Evolutionary conservation across 1,140 invertebrate species (phyloP).

Genomic region (Batillaria attramentaria): DNA sequence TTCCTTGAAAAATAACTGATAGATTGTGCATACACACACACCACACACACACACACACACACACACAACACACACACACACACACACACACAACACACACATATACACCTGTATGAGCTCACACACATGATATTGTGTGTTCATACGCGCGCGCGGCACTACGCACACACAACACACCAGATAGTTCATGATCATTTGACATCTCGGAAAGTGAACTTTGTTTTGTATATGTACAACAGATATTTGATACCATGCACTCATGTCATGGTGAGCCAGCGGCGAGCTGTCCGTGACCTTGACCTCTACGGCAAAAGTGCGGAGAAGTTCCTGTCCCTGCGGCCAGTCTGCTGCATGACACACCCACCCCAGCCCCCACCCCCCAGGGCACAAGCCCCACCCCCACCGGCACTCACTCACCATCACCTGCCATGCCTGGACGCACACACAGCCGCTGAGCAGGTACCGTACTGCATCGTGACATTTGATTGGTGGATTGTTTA

Average conservation of each 20-base stretch:
- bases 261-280: conserved; percentile 87
- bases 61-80: neutral
- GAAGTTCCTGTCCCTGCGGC: conserved; percentile 87
- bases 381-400: neutral
- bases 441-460: conserved; percentile 14
- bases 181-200: neutral
- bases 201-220: neutral
- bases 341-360: conserved; percentile 73
- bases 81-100: neutral
- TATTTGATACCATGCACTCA: conserved; percentile 91
- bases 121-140: neutral
- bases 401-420: conserved; percentile 6
- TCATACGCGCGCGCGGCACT: neutral
- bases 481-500: neutral
- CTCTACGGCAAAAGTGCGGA: conserved; percentile 82
- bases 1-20: no score
- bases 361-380: conserved; percentile 11
- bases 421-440: conserved; percentile 12
- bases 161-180: neutral
- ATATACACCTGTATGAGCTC: neutral
- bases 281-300: conserved; percentile 85
- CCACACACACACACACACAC: neutral
- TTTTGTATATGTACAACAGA: conserved; percentile 49
- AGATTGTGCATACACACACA: neutral
- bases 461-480: conserved; percentile 7